Conservation (phyloP, 2,888 invertebrate species). For the Hypolimnas misippus region DNA sequence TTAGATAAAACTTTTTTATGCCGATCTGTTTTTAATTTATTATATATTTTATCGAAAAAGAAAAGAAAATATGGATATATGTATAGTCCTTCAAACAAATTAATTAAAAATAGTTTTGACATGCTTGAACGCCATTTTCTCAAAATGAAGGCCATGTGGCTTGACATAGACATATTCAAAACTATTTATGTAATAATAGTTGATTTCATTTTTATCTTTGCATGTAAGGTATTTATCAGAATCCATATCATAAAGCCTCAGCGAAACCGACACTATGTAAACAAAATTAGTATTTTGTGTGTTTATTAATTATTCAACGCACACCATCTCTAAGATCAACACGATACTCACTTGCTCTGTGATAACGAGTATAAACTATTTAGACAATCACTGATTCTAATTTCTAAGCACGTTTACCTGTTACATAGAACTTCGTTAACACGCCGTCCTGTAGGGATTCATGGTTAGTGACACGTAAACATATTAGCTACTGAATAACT, state of each 20-base stretch:
- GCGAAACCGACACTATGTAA: not conserved
- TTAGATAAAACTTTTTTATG: too few relatives aligned
- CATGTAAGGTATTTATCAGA: too few relatives aligned
- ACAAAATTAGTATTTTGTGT: slow-evolving; percentile 7
- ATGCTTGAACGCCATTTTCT: too few relatives aligned
- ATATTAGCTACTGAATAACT: slow-evolving; percentile 19
- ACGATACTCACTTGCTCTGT: slow-evolving; percentile 11
- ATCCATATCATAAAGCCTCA: not conserved
- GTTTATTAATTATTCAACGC: slow-evolving; percentile 13
- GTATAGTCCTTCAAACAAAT: too few relatives aligned
- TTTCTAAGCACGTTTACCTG: slow-evolving; percentile 60
- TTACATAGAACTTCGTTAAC: slow-evolving; percentile 61
- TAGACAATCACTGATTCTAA: slow-evolving; percentile 51
- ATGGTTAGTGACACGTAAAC: slow-evolving; percentile 55
- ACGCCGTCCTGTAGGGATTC: slow-evolving; percentile 63
- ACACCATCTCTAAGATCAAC: slow-evolving; percentile 11
- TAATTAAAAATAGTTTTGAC: too few relatives aligned
- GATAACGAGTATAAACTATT: slow-evolving; percentile 20
- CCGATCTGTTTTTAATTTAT: too few relatives aligned
- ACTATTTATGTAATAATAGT: not conserved
- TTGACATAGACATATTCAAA: too few relatives aligned
- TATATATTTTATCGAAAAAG: too few relatives aligned
- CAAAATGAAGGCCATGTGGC: too few relatives aligned
- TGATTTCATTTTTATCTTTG: not conserved
- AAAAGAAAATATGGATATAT: too few relatives aligned